phyloP scores from a whole-genome alignment of 2,888 invertebrate genomes.

The Drosophila diplacantha region DNA sequence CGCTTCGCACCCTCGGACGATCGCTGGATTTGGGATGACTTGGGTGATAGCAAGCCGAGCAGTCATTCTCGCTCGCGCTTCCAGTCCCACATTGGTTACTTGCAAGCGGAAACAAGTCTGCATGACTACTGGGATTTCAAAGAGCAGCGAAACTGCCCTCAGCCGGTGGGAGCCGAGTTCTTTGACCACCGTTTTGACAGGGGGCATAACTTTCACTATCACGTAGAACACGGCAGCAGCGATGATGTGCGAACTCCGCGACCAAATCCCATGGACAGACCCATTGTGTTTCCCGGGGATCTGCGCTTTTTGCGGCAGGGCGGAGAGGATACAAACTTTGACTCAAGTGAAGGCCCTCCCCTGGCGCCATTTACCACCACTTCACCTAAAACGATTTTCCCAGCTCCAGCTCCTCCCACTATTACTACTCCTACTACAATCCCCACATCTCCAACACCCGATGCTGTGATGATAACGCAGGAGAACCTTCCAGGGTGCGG shows the following conservation, averaged over 20 bases:
- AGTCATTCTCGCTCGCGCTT: not conserved
- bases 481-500: slow-evolving; percentile 71
- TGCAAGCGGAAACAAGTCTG: slow-evolving; percentile 58
- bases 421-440: not conserved
- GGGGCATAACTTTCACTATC: slow-evolving; percentile 44
- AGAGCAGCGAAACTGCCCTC: slow-evolving; percentile 73
- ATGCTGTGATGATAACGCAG: not conserved
- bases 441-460: not conserved
- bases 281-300: slow-evolving; percentile 66
- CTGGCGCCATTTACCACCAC: slow-evolving; percentile 26
- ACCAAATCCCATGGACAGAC: slow-evolving; percentile 46
- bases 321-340: slow-evolving; percentile 3
- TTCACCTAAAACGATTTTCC: not conserved
- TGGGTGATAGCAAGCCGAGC: not conserved
- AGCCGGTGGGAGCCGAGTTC: slow-evolving; percentile 63
- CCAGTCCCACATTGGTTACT: not conserved
- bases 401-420: not conserved
- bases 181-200: slow-evolving; percentile 30
- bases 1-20: slow-evolving; percentile 47
- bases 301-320: slow-evolving; percentile 51
- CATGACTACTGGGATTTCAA: slow-evolving; percentile 72
- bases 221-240: slow-evolving; percentile 43
- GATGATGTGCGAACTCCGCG: slow-evolving; percentile 13
- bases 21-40: slow-evolving; percentile 74
- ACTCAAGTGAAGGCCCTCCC: slow-evolving; percentile 9